phyloP scores from a whole-genome alignment of 2,888 invertebrate genomes.

The Drosophila anomelani region DNA sequence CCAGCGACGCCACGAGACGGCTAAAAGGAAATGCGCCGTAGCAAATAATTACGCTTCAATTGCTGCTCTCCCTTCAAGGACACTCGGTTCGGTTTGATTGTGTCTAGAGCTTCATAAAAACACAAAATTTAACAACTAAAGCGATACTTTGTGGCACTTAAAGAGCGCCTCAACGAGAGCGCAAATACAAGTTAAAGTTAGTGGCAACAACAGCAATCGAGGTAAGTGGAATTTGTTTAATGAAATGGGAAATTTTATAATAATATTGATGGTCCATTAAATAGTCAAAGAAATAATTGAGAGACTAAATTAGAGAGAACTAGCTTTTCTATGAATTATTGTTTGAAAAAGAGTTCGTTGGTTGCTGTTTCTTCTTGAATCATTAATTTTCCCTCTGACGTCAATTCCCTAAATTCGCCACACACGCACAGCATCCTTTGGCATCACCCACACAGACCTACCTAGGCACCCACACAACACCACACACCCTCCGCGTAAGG shows the following conservation, averaged over 20 bases:
- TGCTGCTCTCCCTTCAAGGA: conserved; percentile 62
- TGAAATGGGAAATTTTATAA: neutral
- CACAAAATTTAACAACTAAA: conserved; percentile 26
- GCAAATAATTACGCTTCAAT: conserved; percentile 79
- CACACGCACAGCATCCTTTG: conserved; percentile 8
- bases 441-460: neutral
- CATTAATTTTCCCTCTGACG: neutral
- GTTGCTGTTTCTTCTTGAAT: no score
- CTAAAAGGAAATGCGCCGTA: conserved; percentile 70
- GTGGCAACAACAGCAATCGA: neutral
- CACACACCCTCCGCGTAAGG: neutral
- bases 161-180: conserved; percentile 18
- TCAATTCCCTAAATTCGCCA: conserved; percentile 2
- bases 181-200: neutral
- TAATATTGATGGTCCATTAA: neutral
- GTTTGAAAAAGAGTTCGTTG: no score
- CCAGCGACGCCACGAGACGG: conserved; percentile 64
- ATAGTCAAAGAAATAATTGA: neutral
- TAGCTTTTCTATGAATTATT: neutral
- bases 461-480: neutral
- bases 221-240: conserved; percentile 26
- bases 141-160: conserved; percentile 15
- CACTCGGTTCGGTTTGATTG: conserved; percentile 61
- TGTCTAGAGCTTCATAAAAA: conserved; percentile 48
- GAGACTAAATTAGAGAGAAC: neutral